A percentile compares a stretch with the other conserved stretches of the same genome.
phyloP scores from a whole-genome alignment of 2,113 vertebrate species.

The Engystomops pustulosus region DNA sequence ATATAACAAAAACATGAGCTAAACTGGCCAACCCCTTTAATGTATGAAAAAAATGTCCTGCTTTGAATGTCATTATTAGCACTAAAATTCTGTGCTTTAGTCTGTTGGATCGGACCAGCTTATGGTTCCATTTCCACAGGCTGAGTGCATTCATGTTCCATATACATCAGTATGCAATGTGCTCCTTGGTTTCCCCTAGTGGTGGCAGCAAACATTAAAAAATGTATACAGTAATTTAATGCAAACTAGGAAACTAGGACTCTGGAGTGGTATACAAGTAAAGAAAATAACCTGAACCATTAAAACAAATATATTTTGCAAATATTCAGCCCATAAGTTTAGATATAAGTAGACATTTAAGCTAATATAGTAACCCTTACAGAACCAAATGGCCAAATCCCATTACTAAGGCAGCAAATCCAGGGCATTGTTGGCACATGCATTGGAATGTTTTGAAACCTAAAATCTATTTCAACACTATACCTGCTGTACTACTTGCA shows the following conservation, averaged over 20 bases:
- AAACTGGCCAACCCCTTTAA: background rate
- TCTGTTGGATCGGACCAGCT: too few species aligned
- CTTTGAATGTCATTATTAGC: background rate
- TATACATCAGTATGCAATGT: background rate
- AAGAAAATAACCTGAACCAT: background rate
- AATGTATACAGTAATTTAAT: background rate
- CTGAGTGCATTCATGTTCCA: too few species aligned
- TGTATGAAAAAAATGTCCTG: background rate
- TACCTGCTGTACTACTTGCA: background rate
- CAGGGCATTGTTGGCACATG: slow-evolving; percentile 36
- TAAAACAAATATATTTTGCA: background rate
- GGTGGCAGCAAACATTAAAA: background rate
- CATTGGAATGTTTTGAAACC: background rate
- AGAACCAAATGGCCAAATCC: background rate
- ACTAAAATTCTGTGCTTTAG: background rate
- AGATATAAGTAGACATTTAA: background rate
- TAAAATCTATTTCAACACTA: background rate
- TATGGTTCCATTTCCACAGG: too few species aligned
- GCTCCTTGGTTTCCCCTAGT: background rate
- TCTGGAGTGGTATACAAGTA: background rate
- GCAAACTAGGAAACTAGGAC: background rate
- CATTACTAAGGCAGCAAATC: slow-evolving; percentile 42
- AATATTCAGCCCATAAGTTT: background rate
- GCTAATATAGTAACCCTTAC: background rate
- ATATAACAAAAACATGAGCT: too few species aligned